phyloP scores from a whole-genome alignment of 2,888 invertebrate species.

The Athalia rosae region DNA sequence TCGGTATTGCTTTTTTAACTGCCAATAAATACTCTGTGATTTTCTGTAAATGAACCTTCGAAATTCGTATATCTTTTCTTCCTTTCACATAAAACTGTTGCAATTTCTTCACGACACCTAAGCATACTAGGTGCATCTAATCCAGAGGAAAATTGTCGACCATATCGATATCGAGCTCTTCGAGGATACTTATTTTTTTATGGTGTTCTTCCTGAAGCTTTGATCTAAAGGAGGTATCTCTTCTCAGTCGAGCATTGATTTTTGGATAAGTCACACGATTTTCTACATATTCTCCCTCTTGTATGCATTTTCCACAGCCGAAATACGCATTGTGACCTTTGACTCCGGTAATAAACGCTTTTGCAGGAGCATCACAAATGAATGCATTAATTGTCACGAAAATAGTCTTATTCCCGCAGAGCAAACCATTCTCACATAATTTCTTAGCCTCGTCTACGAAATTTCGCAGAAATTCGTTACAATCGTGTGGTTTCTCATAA shows the following conservation, averaged over 20 bases:
- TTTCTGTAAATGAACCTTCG: neutral
- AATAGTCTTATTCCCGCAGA: constrained; percentile 24
- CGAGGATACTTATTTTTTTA: constrained; percentile 46
- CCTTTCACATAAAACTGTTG: constrained; percentile 33
- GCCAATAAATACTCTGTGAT: constrained; percentile 13
- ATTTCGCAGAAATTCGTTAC: constrained; percentile 47
- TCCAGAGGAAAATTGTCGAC: constrained; percentile 21
- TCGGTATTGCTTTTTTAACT: constrained; percentile 39
- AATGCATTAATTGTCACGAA: constrained; percentile 43
- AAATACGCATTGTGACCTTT: constrained; percentile 49
- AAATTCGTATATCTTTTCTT: constrained; percentile 5
- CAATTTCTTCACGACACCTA: constrained; percentile 51
- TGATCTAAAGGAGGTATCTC: constrained; percentile 46
- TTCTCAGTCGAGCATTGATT: constrained; percentile 42
- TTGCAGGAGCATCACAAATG: constrained; percentile 52
- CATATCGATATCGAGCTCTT: constrained; percentile 48
- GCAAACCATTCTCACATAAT: constrained; percentile 47
- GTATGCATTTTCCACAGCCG: constrained; percentile 49
- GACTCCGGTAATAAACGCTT: constrained; percentile 47
- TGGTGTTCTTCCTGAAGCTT: constrained; percentile 51
- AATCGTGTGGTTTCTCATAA: constrained; percentile 45
- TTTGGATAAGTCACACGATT: constrained; percentile 48
- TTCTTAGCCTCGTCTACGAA: constrained; percentile 48
- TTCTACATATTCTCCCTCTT: constrained; percentile 46
- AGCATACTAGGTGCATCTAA: constrained; percentile 49